Evolutionary conservation across 2,888 invertebrate genomes (phyloP).

Genomic region (Stenurella melanura): DNA sequence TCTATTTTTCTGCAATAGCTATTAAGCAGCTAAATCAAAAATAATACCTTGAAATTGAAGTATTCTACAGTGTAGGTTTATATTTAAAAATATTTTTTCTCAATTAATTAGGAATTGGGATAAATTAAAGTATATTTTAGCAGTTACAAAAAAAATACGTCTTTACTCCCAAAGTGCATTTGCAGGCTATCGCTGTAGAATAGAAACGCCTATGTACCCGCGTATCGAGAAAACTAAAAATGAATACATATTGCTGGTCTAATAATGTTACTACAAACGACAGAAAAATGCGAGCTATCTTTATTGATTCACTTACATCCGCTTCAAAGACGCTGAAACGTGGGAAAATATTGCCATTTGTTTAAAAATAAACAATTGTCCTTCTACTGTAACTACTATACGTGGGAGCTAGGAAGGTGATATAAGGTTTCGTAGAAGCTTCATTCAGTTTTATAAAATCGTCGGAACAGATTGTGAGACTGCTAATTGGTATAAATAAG

Average conservation of each 20-base stretch:
- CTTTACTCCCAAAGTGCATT: too few species aligned
- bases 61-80: too few species aligned
- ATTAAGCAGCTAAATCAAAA: too few species aligned
- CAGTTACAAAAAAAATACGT: too few species aligned
- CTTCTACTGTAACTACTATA: conserved; percentile 5
- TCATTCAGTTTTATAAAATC: neutral
- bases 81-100: too few species aligned
- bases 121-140: too few species aligned
- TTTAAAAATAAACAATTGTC: conserved; percentile 17
- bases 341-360: conserved; percentile 23
- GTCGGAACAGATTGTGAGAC: neutral
- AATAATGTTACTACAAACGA: neutral
- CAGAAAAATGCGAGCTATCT: neutral
- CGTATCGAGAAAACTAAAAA: neutral
- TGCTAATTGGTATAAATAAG: neutral
- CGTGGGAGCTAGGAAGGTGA: conserved; percentile 26
- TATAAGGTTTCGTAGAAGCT: conserved; percentile 13
- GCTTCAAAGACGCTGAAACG: conserved; percentile 13
- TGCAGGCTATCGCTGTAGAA: too few species aligned
- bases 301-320: conserved; percentile 22
- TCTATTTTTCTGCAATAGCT: too few species aligned
- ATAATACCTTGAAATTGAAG: too few species aligned
- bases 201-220: too few species aligned
- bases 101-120: too few species aligned
- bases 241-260: neutral